Evolutionary conservation across 2,113 vertebrate genomes (phyloP).

Genomic region (Smithornis capensis): DNA sequence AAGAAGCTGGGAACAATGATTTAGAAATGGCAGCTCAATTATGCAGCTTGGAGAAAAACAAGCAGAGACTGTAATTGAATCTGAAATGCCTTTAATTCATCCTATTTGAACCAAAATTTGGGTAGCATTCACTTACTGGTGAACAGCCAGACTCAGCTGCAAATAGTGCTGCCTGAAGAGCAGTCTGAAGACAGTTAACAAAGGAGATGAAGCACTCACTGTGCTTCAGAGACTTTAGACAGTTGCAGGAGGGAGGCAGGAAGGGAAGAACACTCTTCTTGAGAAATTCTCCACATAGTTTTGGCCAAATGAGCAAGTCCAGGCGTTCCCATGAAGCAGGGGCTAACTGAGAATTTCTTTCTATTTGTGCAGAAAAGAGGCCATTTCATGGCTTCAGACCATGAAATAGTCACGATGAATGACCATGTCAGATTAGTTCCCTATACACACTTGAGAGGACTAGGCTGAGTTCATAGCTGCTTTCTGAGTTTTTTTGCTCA

Average conservation of each 20-base stretch:
- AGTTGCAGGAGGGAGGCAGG: background rate
- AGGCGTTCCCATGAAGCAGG: background rate
- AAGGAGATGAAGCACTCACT: background rate
- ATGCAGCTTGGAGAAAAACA: slow-evolving; percentile 19
- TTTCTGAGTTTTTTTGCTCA: background rate
- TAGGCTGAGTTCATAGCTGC: background rate
- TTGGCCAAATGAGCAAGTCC: background rate
- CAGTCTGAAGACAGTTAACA: background rate
- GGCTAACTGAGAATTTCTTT: background rate
- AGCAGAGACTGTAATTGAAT: slow-evolving; percentile 33
- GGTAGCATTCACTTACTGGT: background rate
- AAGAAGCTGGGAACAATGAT: slow-evolving; percentile 32
- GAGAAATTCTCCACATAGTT: background rate
- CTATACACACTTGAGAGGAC: background rate
- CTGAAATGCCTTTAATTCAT: slow-evolving; percentile 42
- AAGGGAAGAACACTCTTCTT: background rate
- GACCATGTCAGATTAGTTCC: background rate
- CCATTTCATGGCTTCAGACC: background rate
- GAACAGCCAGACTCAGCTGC: slow-evolving; percentile 14
- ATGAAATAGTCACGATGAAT: background rate
- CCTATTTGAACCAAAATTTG: slow-evolving; percentile 2
- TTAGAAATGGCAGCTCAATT: slow-evolving; percentile 46
- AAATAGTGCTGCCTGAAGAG: background rate
- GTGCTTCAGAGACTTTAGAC: background rate
- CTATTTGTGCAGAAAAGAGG: background rate